phyloP scores from a whole-genome alignment of 2,113 vertebrate species.

The Xenopus borealis region DNA sequence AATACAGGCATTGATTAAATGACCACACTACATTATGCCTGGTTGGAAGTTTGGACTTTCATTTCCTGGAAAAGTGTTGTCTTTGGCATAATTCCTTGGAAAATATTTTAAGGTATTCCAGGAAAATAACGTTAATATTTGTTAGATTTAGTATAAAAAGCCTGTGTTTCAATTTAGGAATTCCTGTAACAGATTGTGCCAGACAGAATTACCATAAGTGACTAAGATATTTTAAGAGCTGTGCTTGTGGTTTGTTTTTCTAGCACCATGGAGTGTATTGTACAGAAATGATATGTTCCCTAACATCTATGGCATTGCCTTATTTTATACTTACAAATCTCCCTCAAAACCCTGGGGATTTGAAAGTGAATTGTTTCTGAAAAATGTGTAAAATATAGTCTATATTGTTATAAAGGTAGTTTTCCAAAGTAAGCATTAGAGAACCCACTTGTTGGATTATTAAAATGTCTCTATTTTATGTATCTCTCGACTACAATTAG shows the following conservation, averaged over 20 bases:
- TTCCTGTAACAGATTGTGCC: conserved; percentile 3
- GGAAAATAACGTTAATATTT: conserved; percentile 22
- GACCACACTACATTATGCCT: conserved; percentile 1
- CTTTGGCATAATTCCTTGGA: conserved; percentile 25
- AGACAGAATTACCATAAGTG: neutral
- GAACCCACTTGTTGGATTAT: too few relatives aligned
- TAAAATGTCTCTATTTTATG: too few relatives aligned
- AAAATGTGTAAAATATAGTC: too few relatives aligned
- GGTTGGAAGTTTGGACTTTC: conserved; percentile 8
- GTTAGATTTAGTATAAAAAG: conserved; percentile 10
- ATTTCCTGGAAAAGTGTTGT: conserved; percentile 15
- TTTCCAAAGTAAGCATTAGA: too few relatives aligned
- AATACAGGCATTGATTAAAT: too few relatives aligned
- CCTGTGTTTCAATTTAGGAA: conserved; percentile 3
- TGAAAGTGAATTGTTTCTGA: too few relatives aligned
- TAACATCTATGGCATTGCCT: neutral
- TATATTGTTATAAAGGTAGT: too few relatives aligned
- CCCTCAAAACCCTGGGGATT: too few relatives aligned
- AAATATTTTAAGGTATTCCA: conserved; percentile 21
- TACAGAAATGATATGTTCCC: neutral
- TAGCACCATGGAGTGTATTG: neutral
- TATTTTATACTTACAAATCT: too few relatives aligned
- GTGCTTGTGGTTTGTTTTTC: neutral
- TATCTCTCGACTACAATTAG: too few relatives aligned
- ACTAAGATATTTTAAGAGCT: neutral